Percentiles rank a stretch among this genome's conserved stretches.
Evolutionary conservation across 2,113 vertebrate species (phyloP).

Genomic region (Platysternon megacephalum): DNA sequence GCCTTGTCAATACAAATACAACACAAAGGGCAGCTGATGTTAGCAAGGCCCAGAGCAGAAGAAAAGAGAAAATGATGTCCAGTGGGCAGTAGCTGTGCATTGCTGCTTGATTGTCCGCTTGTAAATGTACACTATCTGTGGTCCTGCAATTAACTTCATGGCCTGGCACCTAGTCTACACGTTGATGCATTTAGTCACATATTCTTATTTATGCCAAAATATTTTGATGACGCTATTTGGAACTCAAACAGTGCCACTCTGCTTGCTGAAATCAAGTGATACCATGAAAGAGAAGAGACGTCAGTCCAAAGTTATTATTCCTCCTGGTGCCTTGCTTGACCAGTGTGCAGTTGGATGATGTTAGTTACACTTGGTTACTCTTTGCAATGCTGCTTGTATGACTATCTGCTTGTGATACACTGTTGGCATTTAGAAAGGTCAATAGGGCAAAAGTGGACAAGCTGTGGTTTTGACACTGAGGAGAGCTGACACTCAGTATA

Average conservation of each 20-base stretch:
- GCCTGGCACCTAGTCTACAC: neutral
- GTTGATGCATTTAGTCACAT: neutral
- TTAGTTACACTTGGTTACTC: neutral
- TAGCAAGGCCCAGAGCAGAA: neutral
- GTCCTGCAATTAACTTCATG: neutral
- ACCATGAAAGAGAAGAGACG: neutral
- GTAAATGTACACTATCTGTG: accelerated
- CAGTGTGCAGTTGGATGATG: neutral
- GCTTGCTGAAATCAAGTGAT: neutral
- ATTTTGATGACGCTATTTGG: neutral
- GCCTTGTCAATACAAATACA: neutral
- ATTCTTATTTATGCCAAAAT: accelerated
- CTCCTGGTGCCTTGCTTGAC: neutral
- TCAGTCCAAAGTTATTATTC: neutral
- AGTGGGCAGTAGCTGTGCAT: accelerated
- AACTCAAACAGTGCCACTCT: neutral
- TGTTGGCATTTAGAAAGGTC: neutral
- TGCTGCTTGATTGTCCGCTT: neutral
- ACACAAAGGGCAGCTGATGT: neutral
- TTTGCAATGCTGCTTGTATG: neutral
- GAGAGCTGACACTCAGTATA: accelerated
- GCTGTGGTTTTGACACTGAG: neutral
- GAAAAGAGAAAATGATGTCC: neutral
- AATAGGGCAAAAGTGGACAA: neutral
- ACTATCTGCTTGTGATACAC: neutral